Percentiles rank a stretch among this genome's conserved stretches.
phyloP scores from a whole-genome alignment of 2,888 invertebrate genomes.

The Miltochrista miniata region DNA sequence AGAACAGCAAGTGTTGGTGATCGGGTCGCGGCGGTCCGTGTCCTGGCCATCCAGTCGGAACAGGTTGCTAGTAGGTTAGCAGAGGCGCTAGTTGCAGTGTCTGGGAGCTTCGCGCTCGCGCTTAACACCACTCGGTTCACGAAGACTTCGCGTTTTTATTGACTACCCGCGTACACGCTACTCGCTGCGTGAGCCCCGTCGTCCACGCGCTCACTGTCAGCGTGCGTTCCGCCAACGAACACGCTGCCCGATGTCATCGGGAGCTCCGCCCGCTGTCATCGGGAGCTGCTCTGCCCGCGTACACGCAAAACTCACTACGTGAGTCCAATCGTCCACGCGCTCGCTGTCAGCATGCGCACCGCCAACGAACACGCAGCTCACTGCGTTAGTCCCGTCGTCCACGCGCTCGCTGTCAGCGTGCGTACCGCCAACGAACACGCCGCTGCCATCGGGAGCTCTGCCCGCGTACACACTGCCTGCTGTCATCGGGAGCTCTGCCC shows the following conservation, averaged over 20 bases:
- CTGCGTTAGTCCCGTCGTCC: not conserved
- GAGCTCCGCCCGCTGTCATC: not conserved
- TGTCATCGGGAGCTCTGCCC: not conserved
- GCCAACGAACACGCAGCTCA: not conserved
- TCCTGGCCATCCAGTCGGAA: too few species aligned
- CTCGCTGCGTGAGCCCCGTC: not conserved
- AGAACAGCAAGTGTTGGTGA: too few species aligned
- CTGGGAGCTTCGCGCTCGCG: too few species aligned
- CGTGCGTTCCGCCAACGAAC: not conserved
- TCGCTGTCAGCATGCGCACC: not conserved
- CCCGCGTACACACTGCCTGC: too few species aligned
- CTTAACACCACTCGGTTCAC: too few species aligned
- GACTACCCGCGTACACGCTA: too few species aligned
- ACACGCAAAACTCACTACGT: not conserved
- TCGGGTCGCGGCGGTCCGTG: too few species aligned
- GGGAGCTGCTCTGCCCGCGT: not conserved
- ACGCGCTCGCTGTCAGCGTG: not conserved
- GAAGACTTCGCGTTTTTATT: too few species aligned
- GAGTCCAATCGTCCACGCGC: not conserved
- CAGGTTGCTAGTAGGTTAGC: too few species aligned
- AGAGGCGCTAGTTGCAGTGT: too few species aligned
- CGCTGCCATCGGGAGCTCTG: not conserved
- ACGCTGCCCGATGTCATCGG: not conserved
- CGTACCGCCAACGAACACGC: not conserved
- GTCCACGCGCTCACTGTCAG: not conserved